These are phyloP conservation scores for Eristalis arbustorum DNA, from an alignment of 2,888 invertebrate species.

Conservation along the genomic window DNA sequence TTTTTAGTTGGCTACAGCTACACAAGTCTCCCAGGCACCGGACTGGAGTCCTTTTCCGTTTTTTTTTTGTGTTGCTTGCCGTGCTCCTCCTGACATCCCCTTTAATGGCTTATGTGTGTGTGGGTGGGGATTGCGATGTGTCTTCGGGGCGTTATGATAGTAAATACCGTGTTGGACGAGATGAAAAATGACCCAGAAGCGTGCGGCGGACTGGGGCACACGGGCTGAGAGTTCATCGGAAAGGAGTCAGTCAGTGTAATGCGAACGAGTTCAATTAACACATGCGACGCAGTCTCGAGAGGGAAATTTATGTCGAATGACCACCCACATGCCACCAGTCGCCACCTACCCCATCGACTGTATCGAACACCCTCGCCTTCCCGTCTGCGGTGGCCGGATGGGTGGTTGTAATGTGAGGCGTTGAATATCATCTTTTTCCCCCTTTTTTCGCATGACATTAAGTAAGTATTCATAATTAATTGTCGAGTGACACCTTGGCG, in stretches of 20 bases:
- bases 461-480: conserved; percentile 10
- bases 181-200: conserved; percentile 28
- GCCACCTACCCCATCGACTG: background rate
- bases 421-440: background rate
- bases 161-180: conserved; percentile 29
- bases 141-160: conserved; percentile 42
- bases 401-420: background rate
- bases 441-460: background rate
- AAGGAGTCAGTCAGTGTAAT: background rate
- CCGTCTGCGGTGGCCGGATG: background rate
- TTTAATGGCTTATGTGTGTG: conserved; percentile 29
- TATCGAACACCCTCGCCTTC: background rate
- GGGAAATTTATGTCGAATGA: conserved; percentile 20
- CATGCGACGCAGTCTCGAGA: conserved; percentile 2
- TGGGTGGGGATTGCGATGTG: conserved; percentile 27
- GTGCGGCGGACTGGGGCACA: background rate
- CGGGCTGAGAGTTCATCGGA: background rate
- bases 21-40: background rate
- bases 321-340: background rate
- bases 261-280: conserved; percentile 30
- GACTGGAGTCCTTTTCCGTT: background rate
- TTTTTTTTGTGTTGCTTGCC: too few species aligned
- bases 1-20: background rate
- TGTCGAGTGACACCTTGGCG: background rate
- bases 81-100: background rate